Evolutionary conservation across 2,888 invertebrate species (phyloP).

Genomic region (Stenodema calcarata): DNA sequence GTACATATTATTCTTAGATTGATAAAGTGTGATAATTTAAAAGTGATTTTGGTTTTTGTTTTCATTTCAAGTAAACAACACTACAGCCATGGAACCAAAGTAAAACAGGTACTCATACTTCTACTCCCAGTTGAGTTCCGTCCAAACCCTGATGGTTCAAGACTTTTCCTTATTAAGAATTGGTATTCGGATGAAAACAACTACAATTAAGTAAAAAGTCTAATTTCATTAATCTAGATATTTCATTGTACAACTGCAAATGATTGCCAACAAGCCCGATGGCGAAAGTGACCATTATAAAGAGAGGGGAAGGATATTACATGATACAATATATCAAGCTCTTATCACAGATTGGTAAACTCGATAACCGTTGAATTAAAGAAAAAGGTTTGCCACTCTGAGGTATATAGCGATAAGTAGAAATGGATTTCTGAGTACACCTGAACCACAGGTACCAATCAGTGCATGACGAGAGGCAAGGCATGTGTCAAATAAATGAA

Average conservation of each 20-base stretch:
- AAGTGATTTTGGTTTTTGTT: not conserved
- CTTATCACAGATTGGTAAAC: not conserved
- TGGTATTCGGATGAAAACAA: not conserved
- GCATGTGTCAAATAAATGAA: not conserved
- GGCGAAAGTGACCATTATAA: not conserved
- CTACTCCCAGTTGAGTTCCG: too few species aligned
- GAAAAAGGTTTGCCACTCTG: too few species aligned
- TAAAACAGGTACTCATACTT: too few species aligned
- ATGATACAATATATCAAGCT: not conserved
- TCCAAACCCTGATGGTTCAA: too few species aligned
- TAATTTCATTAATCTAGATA: not conserved
- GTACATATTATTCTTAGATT: slow-evolving; percentile 23
- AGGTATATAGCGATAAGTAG: too few species aligned
- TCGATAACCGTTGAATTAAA: not conserved
- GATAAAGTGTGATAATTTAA: slow-evolving; percentile 28
- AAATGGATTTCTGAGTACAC: not conserved
- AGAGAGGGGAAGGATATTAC: not conserved
- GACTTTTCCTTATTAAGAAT: too few species aligned
- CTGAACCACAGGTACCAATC: not conserved
- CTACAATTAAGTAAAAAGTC: not conserved
- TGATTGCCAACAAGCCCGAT: not conserved
- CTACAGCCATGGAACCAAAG: too few species aligned
- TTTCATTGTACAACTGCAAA: not conserved
- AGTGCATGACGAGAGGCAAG: not conserved
- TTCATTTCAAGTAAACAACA: not conserved